Conservation (phyloP, 2,113 vertebrate species). For the Parus major region DNA sequence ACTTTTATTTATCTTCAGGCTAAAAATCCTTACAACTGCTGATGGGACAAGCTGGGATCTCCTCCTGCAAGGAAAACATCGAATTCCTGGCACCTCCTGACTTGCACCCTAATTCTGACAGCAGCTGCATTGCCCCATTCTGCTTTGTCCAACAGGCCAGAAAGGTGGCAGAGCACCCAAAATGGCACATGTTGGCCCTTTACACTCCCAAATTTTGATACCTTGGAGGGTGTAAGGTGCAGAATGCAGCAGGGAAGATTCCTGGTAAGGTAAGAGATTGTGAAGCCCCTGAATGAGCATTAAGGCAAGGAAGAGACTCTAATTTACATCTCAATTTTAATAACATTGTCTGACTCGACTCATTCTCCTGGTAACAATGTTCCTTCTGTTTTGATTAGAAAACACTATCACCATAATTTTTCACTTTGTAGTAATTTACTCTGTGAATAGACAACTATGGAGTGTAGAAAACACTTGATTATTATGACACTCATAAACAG, state of each 20-base stretch:
- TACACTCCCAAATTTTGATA: neutral
- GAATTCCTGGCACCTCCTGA: neutral
- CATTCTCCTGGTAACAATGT: conserved; percentile 31
- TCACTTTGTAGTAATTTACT: neutral
- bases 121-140: neutral
- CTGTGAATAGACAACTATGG: neutral
- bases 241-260: neutral
- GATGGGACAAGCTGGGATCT: neutral
- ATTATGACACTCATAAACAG: neutral
- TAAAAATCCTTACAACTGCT: neutral
- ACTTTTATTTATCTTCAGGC: neutral
- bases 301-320: neutral
- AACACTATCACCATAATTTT: neutral
- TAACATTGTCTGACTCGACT: neutral
- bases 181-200: fast-evolving
- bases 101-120: neutral
- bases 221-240: neutral
- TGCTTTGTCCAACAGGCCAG: neutral
- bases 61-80: neutral
- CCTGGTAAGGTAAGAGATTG: neutral
- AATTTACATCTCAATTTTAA: neutral
- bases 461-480: neutral
- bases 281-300: neutral
- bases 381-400: conserved; percentile 9
- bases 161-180: neutral